Base-by-base conservation (phyloP, 92 coral and sea anemone species). In the Porites evermanni region DNA sequence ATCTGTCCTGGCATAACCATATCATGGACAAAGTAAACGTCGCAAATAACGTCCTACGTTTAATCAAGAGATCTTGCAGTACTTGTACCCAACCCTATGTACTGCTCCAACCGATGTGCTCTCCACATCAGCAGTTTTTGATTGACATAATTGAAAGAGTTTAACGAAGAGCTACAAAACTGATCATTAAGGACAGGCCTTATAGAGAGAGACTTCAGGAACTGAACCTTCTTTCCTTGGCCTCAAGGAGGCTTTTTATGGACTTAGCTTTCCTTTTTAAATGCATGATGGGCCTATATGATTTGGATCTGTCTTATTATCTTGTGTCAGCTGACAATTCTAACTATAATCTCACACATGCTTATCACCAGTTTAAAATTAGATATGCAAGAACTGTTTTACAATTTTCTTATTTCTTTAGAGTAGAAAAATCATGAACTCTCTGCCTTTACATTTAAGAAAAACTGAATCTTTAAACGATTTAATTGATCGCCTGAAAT, bases 1-100 rank as follows among this genome's bases (percentile, higher is more conserved):
- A 86, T 7, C 77, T 86, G 84, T 24, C 84, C 67, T 86, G 89
- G 89, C 89, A 64, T 77, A 64, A 78, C 16, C 78, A 86, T 59
- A 53, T 70, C 51, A 54, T 78, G 47, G 20, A 84, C 54, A 86
- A 86, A 70, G 70, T 86, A 67, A 86, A 78, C 79, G 68, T 72
- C 19, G 89, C 89, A 56, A 86, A 70, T 19, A 56, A 72, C 21
- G 29, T 77, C 6, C 82, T 85, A 51, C 52, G 77, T 26, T 81
- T 85, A 14, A 85, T 77, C 26, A 77, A 77, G 24, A 64, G 84
- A 24, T 77, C 89, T 18, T 76, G 84, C 12, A 60, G 89, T 56
- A 64, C 72, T 64, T 61, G 65, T 44, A 78, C 70, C 38, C 53
- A 67, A 67, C 32, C 72, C 14, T 23, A 67, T 67, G 44, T 67